Conservation (phyloP, 2,113 vertebrate species). For the Cavia porcellus region DNA sequence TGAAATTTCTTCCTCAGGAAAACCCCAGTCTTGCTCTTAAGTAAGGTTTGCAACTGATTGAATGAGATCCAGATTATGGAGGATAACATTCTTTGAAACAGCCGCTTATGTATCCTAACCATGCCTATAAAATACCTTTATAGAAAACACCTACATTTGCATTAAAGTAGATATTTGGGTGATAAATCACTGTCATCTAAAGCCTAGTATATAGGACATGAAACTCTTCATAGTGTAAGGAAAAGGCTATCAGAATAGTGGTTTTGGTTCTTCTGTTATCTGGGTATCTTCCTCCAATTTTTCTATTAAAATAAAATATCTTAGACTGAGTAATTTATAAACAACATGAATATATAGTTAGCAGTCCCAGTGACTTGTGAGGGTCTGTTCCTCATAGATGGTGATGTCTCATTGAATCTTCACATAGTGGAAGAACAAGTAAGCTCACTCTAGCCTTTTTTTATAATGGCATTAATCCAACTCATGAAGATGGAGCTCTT, state of each 20-base stretch:
- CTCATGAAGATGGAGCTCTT: neutral
- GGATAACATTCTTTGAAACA: neutral
- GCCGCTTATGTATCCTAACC: neutral
- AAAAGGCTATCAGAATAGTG: neutral
- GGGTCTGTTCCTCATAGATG: neutral
- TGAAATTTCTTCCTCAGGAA: neutral
- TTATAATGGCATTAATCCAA: neutral
- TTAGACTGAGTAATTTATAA: neutral
- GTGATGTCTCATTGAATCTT: neutral
- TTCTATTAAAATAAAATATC: neutral
- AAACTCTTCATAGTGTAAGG: neutral
- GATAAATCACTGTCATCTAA: neutral
- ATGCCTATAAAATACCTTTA: neutral
- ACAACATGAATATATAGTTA: neutral
- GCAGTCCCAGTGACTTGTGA: neutral
- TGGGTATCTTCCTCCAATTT: neutral
- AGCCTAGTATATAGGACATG: neutral
- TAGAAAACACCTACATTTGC: neutral
- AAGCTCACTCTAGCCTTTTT: neutral
- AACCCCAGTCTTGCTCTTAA: neutral
- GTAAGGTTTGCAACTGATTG: neutral
- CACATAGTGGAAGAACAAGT: neutral
- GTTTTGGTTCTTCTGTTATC: neutral
- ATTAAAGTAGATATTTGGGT: neutral
- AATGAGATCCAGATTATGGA: neutral